Evolutionary conservation across 2,113 vertebrate genomes (phyloP).

Genomic region (Vombatus ursinus): DNA sequence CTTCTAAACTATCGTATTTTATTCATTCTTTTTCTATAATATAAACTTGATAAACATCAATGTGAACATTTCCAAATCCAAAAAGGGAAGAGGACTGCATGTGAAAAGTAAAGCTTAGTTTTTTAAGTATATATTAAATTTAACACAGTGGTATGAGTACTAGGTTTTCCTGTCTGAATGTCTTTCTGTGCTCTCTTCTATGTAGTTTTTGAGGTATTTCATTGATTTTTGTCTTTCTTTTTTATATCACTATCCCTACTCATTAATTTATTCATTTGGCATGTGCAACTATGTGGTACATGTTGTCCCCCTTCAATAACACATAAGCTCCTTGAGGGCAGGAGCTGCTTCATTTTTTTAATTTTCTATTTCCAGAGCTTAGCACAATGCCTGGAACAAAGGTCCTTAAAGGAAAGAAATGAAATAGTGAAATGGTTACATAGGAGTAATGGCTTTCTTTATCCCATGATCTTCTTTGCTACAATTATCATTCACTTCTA

Average conservation of each 20-base stretch:
- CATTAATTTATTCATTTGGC: not conserved
- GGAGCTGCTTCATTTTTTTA: not conserved
- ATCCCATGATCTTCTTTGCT: not conserved
- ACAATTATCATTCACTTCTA: not conserved
- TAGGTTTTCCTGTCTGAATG: not conserved
- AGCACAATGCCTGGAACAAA: not conserved
- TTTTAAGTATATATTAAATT: not conserved
- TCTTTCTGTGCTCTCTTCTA: not conserved
- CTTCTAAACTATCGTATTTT: not conserved
- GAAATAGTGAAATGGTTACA: not conserved
- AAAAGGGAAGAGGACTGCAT: not conserved
- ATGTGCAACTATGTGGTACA: not conserved
- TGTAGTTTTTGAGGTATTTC: not conserved
- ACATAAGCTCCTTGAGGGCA: not conserved
- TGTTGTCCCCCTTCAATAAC: not conserved
- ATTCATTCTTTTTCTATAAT: not conserved
- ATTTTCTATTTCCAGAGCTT: not conserved
- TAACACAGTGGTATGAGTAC: not conserved
- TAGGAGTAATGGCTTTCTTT: not conserved
- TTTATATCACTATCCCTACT: not conserved
- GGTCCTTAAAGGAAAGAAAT: not conserved
- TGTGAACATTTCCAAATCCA: not conserved
- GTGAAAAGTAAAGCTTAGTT: not conserved
- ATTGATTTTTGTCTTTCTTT: not conserved
- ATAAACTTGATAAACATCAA: not conserved